Evolutionary conservation across 2,113 vertebrate species (phyloP), one percentile per base, ranked within the genome.

Genomic region (Campylorhamphus procurvoides): DNA sequence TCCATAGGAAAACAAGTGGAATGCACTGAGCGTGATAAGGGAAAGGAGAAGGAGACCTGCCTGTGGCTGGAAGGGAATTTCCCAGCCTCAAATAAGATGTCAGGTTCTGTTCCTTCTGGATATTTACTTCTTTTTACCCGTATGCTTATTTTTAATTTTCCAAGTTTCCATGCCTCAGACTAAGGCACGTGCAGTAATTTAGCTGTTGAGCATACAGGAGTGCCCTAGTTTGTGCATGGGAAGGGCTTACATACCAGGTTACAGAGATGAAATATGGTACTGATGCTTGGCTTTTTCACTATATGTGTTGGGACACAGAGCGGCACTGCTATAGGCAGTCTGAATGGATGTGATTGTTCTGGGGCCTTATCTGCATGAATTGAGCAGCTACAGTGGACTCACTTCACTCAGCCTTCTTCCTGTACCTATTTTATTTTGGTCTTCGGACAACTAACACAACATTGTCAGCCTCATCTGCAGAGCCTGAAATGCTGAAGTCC

Each of bases 361-460:
- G 39, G 44, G 35, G 24, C 31, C 19, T 60, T 52, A 60, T 3
- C 47, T 84, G 35, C 76, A 84, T 58, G n/a, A 86, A 29, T 12
- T 0, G 0, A 15, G 33, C 73, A 63, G 63, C 35, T 69, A 16
- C 0, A 0, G 8, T 84, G 72, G 40, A 49, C 49, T 92, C 11
- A 4, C 25, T 73, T 68, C 59, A 18, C 20, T 77, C 42, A 46
- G 55, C 25, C 37, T 84, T 80, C 75, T 71, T 18, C 15, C 11
- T 73, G 18, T 68, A 27, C 59, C 68, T 78, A 4, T 39, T 92
- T 71, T 74, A 39, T 55, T 66, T 84, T 0, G 0, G 23, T 74
- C 59, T 89, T 76, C 23, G 33, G 33, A 84, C 73, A 74, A 2
- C 68, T 67, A 49, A 53, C 23, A 35, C 24, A 60, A 12, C 0